Evolutionary conservation across 2,797 vertebrate genomes (phyloP), one percentile per base, ranked within the genome.

Genomic region (Acomys russatus): DNA sequence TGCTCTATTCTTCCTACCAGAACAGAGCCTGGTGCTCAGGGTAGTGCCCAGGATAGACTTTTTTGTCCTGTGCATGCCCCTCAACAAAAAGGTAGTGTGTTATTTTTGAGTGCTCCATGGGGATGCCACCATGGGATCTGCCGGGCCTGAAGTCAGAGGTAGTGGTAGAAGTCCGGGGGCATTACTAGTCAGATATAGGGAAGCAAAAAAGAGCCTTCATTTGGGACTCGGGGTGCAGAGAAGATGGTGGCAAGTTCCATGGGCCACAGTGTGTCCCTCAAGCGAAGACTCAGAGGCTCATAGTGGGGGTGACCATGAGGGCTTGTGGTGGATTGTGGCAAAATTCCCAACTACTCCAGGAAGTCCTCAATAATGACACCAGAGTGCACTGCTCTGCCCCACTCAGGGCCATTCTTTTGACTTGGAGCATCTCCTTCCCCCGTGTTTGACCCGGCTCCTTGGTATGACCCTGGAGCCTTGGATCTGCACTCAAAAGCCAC

Each of bases 1-100:
- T 38, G 30, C 44, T 90, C 7, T 14, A 9, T 11, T 8, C 11
- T 4, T 6, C 12, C 10, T 56, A 0, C 4, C 0, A 0, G 11
- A 61, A 68, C 20, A 78, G 15, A 70, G 30, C 35, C 51, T 9
- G 20, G 59, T 10, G 28, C 38, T 23, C 49, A 1, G 23, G 38
- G 10, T 11, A 20, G 12, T n/a, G 9, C 30, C 61, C 71, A 64
- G 20, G 74, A 54, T 49, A 56, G n/a, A n/a, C n/a, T n/a, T n/a
- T n/a, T 35, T 77, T 51, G 6, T 20, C n/a, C 6, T 14, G 35
- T 2, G 1, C 9, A 71, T 25, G n/a, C 14, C 5, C n/a, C 35
- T 88, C 17, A 10, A 20, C 22, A n/a, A 18, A 70, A 95, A 76
- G 9, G 44, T 59, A 18, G 17, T 0, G 17, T 76, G 14, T 71